Base-by-base conservation (phyloP, 2,113 vertebrate species). In the Tonatia bakeri region DNA sequence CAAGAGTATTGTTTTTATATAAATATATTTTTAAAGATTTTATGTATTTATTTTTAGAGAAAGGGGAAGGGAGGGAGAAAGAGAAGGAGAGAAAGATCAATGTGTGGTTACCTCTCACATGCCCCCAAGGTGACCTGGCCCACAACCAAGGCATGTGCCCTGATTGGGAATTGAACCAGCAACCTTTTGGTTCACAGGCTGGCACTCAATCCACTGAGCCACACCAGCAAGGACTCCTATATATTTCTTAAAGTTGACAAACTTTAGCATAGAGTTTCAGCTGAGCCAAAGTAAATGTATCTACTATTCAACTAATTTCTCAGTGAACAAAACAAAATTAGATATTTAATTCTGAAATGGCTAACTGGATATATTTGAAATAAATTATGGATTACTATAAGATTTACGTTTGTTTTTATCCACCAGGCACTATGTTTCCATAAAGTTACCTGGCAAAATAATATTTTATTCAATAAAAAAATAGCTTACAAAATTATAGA, bases 321-420 rank as follows among this genome's bases (percentile, higher is more conserved):
- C 72, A 86, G 33, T 61, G 85, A 91, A 19, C n/a, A 87, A 94
- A 72, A 16, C 2, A 95, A 96, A 96, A 82, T 77, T 83, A 15
- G 26, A 91, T 56, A 3, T 96, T 97, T 26, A 94, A 40, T 96
- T 97, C n/a, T 96, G 47, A 97, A 97, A 75, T 85, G 79, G 10
- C 64, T 89, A 88, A 45, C 50, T 52, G 38, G 65, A 70, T 75
- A 54, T 77, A 85, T 77, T 96, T 73, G 38, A 3, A 92, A 12
- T 73, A 95, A 97, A 65, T 26, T 76, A 73, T 56, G 50, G 3
- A 4, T 89, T 87, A 79, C 87, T 19, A 7, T 28, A 45, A 40
- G 93, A 92, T 93, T 86, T 84, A 85, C 69, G 47, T 73, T 93
- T 52, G 11, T 93, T 95, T 94, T 43, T 93, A 97, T 88, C 38